Evolutionary conservation across 2,797 vertebrate species (phyloP).

Genomic region (Aythya fuligula): DNA sequence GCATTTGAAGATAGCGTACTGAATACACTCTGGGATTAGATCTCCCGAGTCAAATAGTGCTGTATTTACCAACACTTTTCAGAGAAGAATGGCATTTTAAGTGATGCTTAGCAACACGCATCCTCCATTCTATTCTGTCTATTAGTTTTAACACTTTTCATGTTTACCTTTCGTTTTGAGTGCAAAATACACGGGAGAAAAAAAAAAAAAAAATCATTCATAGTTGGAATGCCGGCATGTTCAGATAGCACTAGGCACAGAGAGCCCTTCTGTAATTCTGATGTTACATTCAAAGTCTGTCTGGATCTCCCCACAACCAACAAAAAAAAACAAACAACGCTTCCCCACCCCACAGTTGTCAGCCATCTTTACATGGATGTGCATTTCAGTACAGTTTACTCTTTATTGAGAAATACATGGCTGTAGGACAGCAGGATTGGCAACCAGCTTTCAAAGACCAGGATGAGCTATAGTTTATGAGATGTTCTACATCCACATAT

Average conservation of each 20-base stretch:
- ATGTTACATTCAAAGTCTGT: neutral
- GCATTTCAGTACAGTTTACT: neutral
- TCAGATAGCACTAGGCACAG: neutral
- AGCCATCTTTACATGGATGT: neutral
- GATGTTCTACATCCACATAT: neutral
- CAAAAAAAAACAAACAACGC: neutral
- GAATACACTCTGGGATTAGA: slow-evolving; percentile 31
- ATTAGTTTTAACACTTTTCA: slow-evolving; percentile 33
- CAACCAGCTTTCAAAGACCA: neutral
- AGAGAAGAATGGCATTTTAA: slow-evolving; percentile 45
- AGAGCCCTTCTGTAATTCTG: neutral
- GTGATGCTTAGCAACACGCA: slow-evolving; percentile 40
- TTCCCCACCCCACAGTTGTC: neutral
- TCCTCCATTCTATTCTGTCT: neutral
- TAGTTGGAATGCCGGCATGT: neutral
- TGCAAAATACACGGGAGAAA: neutral
- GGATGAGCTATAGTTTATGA: neutral
- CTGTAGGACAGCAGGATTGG: neutral
- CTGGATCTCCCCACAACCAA: neutral
- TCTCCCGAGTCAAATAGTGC: slow-evolving; percentile 15
- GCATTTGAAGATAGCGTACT: slow-evolving; percentile 15
- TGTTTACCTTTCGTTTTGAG: neutral
- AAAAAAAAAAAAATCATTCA: neutral
- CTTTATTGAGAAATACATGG: neutral
- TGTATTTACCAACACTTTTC: slow-evolving; percentile 42